Evolutionary conservation across 2,888 invertebrate species (phyloP).

Genomic region (Himalopsyche japonica): DNA sequence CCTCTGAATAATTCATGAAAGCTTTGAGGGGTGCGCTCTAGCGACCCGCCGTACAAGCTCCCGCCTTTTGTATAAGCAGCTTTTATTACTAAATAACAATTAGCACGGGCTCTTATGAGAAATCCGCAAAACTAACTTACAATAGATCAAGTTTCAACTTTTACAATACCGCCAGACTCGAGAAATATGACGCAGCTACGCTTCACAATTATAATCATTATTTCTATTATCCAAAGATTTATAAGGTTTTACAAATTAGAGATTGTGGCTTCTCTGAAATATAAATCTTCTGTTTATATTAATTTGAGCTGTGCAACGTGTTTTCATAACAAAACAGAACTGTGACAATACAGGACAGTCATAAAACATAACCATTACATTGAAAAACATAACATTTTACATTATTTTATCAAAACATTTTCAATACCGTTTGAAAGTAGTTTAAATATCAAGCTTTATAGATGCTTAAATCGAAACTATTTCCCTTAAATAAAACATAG

Average conservation of each 20-base stretch:
- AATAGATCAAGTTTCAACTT: conserved; percentile 1
- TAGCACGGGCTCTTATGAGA: not conserved
- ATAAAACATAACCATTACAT: too few species aligned
- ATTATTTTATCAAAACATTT: too few species aligned
- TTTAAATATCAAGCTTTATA: too few species aligned
- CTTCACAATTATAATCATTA: not conserved
- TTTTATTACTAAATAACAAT: conserved; percentile 13
- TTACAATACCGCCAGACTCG: not conserved
- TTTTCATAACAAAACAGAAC: too few species aligned
- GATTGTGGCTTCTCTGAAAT: not conserved
- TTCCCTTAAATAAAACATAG: too few species aligned
- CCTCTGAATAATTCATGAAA: conserved; percentile 19
- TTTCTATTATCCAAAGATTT: not conserved
- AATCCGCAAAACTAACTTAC: not conserved
- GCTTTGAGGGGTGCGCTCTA: not conserved
- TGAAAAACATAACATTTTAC: too few species aligned
- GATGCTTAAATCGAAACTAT: too few species aligned
- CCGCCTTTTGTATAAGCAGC: not conserved
- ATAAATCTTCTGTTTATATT: not conserved
- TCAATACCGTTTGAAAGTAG: too few species aligned
- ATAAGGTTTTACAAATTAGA: not conserved
- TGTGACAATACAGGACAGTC: too few species aligned
- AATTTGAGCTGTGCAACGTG: too few species aligned
- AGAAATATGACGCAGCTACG: not conserved
- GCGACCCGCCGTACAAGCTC: not conserved